Conservation (phyloP, 2,797 vertebrate species). For the Protonibea diacanthus region DNA sequence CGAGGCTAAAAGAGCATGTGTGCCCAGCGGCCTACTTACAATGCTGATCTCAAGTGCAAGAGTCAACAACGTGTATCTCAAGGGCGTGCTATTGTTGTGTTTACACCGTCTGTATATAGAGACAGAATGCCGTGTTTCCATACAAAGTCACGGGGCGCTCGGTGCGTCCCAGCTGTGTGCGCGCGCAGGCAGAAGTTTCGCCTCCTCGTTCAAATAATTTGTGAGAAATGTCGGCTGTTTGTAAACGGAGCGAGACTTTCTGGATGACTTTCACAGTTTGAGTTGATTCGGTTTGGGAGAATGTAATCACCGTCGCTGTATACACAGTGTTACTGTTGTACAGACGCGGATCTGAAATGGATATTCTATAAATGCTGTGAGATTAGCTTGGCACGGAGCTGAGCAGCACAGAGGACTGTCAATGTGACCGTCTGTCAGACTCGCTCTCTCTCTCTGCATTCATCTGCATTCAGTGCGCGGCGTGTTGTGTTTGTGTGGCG, state of each 20-base stretch:
- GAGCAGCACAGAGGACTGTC: slow-evolving; percentile 4
- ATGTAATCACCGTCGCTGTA: slow-evolving; percentile 21
- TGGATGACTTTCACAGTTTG: slow-evolving; percentile 25
- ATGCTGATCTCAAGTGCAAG: slow-evolving; percentile 37
- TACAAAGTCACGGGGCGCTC: slow-evolving; percentile 34
- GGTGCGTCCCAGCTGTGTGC: slow-evolving; percentile 17
- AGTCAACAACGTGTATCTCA: slow-evolving; percentile 32
- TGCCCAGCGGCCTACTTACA: slow-evolving; percentile 23
- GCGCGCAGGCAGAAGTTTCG: slow-evolving; percentile 45
- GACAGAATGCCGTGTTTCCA: slow-evolving; percentile 18
- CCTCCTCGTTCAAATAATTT: slow-evolving; percentile 20
- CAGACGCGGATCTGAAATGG: slow-evolving; percentile 24
- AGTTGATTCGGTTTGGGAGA: slow-evolving; percentile 24
- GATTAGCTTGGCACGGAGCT: neutral
- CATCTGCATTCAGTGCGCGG: slow-evolving; percentile 28
- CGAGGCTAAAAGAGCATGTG: slow-evolving; percentile 32
- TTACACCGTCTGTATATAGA: slow-evolving; percentile 29
- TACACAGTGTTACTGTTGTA: neutral
- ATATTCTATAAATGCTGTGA: slow-evolving; percentile 39
- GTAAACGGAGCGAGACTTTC: neutral
- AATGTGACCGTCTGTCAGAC: slow-evolving; percentile 4
- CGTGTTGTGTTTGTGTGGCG: slow-evolving; percentile 27
- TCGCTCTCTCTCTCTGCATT: slow-evolving; percentile 12
- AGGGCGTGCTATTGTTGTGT: slow-evolving; percentile 38
- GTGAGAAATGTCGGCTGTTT: slow-evolving; percentile 31